Percentiles rank a stretch among this genome's conserved stretches.
phyloP scores from a whole-genome alignment of 2,113 vertebrate genomes.

The Thalassarche chlororhynchos region DNA sequence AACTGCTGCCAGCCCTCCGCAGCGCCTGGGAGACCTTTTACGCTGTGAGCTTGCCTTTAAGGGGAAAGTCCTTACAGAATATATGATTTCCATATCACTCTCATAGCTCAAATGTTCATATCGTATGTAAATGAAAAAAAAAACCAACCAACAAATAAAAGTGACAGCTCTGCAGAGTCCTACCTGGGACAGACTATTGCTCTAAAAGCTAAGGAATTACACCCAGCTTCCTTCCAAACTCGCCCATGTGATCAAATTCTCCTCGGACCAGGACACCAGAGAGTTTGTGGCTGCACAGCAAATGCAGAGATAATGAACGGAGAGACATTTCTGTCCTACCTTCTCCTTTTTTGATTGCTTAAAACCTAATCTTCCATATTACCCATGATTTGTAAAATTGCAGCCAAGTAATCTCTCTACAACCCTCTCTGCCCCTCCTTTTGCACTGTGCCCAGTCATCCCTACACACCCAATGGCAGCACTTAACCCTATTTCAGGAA shows the following conservation, averaged over 20 bases:
- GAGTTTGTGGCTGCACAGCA: not conserved
- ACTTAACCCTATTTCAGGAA: not conserved
- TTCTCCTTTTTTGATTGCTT: not conserved
- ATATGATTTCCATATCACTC: not conserved
- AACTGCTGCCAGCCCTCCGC: constrained; percentile 37
- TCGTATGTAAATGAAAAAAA: not conserved
- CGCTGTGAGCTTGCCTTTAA: not conserved
- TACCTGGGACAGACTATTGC: not conserved
- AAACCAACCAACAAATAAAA: not conserved
- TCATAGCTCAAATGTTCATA: not conserved
- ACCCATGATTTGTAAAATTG: not conserved
- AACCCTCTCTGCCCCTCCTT: not conserved
- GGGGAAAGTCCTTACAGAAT: not conserved
- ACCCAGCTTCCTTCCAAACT: not conserved
- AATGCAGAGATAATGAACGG: not conserved
- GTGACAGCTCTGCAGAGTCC: not conserved
- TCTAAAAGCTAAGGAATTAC: not conserved
- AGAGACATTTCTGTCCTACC: not conserved
- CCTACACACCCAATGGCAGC: not conserved
- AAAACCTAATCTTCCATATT: not conserved
- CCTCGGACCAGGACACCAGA: not conserved
- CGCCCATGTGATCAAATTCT: not conserved
- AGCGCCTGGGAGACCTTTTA: constrained; percentile 40
- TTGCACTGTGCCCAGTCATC: not conserved
- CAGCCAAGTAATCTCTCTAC: not conserved